Evolutionary conservation across 2,888 invertebrate species (phyloP).

Genomic region (Argyra leucocephala): DNA sequence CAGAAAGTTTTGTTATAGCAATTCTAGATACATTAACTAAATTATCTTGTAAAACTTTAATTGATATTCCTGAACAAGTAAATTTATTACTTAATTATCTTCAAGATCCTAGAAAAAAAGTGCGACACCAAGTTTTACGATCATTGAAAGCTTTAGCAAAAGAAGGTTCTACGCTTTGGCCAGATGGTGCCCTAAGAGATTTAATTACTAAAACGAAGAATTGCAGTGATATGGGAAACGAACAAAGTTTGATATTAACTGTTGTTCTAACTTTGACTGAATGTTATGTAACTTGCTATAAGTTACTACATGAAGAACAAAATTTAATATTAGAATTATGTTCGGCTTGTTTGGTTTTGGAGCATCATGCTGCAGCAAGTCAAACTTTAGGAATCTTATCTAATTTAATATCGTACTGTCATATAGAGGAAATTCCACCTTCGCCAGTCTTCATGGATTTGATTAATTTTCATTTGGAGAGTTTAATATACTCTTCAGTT

Average conservation of each 20-base stretch:
- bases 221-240: slow-evolving; percentile 35
- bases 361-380: slow-evolving; percentile 38
- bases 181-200: slow-evolving; percentile 46
- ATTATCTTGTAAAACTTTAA: slow-evolving; percentile 76
- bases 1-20: slow-evolving; percentile 68
- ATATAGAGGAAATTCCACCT: slow-evolving; percentile 25
- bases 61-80: slow-evolving; percentile 84
- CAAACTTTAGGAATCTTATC: slow-evolving; percentile 41
- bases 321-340: slow-evolving; percentile 36
- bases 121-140: slow-evolving; percentile 58
- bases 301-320: slow-evolving; percentile 36
- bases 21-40: slow-evolving; percentile 80
- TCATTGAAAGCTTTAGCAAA: slow-evolving; percentile 60
- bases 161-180: slow-evolving; percentile 72
- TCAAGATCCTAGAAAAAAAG: slow-evolving; percentile 59
- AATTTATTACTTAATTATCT: slow-evolving; percentile 57
- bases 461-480: slow-evolving; percentile 40
- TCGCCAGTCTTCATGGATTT: slow-evolving; percentile 35
- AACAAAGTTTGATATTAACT: slow-evolving; percentile 39
- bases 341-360: slow-evolving; percentile 36
- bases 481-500: slow-evolving; percentile 38
- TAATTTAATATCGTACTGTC: slow-evolving; percentile 30
- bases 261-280: slow-evolving; percentile 39
- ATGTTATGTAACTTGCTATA: slow-evolving; percentile 40
- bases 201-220: slow-evolving; percentile 36